A percentile compares a stretch with the other conserved stretches of the same genome.
Conservation (phyloP, 2,797 vertebrate genomes). For the Discoglossus pictus region DNA sequence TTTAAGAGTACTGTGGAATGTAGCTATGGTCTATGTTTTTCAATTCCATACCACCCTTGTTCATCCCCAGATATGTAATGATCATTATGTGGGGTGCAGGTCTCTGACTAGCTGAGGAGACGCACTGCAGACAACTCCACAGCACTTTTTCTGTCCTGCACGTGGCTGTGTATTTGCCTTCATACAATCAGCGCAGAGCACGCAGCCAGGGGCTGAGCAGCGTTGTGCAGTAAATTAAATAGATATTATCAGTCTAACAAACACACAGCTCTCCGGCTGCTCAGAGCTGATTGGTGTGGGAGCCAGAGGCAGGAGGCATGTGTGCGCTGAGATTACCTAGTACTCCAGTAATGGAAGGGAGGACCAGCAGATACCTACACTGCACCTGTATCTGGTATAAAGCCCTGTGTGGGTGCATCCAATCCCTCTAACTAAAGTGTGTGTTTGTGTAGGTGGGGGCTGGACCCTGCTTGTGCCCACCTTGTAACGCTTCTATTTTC, state of each 20-base stretch:
- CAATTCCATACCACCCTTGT: neutral
- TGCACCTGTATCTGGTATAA: neutral
- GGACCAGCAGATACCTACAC: neutral
- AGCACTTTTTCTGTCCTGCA: slow-evolving; percentile 16
- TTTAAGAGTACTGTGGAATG: neutral
- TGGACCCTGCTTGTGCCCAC: no score
- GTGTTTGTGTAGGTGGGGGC: no score
- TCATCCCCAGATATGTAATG: neutral
- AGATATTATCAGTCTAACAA: slow-evolving; percentile 50
- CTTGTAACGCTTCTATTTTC: no score
- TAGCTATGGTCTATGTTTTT: neutral
- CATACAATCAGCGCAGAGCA: slow-evolving; percentile 22
- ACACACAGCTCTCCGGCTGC: slow-evolving; percentile 44
- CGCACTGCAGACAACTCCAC: slow-evolving; percentile 6
- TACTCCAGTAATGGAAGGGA: slow-evolving; percentile 15
- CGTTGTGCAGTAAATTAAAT: slow-evolving; percentile 48
- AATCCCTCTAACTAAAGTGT: no score
- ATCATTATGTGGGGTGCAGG: neutral
- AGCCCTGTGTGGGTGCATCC: no score
- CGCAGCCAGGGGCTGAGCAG: slow-evolving; percentile 40
- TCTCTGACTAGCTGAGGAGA: neutral
- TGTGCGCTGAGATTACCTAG: slow-evolving; percentile 47
- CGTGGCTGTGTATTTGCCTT: slow-evolving; percentile 28
- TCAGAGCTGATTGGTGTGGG: slow-evolving; percentile 37
- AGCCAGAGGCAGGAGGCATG: slow-evolving; percentile 38